Base-by-base conservation (phyloP, 1,140 invertebrate species). In the Xylocopa sonorina region DNA sequence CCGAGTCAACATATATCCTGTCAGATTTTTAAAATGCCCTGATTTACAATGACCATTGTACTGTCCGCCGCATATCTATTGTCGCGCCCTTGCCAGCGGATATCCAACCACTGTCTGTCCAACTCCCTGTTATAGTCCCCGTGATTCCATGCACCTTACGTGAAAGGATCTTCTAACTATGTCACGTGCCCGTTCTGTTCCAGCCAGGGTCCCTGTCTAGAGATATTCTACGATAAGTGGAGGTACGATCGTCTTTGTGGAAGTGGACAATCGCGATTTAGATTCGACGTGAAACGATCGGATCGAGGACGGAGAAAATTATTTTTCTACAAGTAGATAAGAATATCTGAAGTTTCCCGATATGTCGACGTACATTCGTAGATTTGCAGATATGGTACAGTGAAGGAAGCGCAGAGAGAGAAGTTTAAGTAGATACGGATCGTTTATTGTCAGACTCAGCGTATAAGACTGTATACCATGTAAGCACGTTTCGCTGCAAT, bases 1-100 rank as follows among this genome's bases (percentile, higher is more conserved):
- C 77, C 86, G 85, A 90, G 90, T 89, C 90, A 90, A 91, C 89
- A 91, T 91, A 91, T 91, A 91, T 92, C 88, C 87, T 85, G 88
- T 91, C 88, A 90, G 90, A 91, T 92, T 90, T 91, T 91, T 88
- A 87, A 91, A 92, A 92, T 92, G 89, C 89, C 80, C 87, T 92
- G 91, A 92, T 92, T 92, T 92, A 91, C 89, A 91, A 89, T 89
- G 87, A 89, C 88, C 88, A 91, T 92, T 92, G 91, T 92, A 85
- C 88, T 88, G 86, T 88, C 83, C 74, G 72, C 83, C 81, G 91
- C 83, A 84, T 91, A 92, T 91, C 84, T 91, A 91, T 91, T 92
- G 90, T 92, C 90, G 78, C 78, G 51, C 78, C 81, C 53, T 83
- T 80, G 67, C 76, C 83, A 84, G 63, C 68, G 51, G 78, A 51